Evolutionary conservation across 2,113 vertebrate genomes (phyloP).

Genomic region (Hippocampus comes): DNA sequence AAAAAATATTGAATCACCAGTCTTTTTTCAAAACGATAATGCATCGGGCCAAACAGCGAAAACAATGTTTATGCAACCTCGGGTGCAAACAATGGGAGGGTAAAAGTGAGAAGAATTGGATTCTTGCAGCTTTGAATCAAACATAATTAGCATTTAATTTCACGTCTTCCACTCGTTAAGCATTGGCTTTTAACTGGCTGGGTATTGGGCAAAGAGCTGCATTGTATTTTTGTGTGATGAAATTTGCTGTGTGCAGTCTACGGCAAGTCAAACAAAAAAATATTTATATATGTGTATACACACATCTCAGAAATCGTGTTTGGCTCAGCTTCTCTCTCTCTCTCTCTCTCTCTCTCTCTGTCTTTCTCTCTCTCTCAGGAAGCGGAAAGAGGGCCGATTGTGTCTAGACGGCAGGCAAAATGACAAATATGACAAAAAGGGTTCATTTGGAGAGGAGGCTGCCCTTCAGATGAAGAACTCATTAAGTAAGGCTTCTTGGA

Average conservation of each 20-base stretch:
- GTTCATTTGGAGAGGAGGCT: constrained; percentile 12
- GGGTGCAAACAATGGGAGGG: neutral
- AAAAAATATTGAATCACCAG: no score
- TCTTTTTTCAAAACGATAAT: no score
- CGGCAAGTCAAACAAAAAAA: neutral
- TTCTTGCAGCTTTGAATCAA: neutral
- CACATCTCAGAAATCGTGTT: no score
- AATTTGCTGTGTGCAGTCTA: no score
- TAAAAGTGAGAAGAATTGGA: neutral
- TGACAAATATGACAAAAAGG: constrained; percentile 9
- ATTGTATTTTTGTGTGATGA: neutral
- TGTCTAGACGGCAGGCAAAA: constrained; percentile 12
- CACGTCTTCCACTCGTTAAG: neutral
- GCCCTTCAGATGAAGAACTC: constrained; percentile 10
- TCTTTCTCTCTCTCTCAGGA: no score
- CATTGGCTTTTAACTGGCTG: neutral
- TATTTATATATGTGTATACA: neutral
- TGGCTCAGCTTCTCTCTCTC: no score
- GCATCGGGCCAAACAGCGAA: no score
- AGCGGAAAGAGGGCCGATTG: neutral
- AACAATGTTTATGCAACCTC: neutral
- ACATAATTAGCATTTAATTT: neutral
- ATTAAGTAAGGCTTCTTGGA: neutral
- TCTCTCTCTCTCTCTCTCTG: no score
- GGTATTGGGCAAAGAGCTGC: neutral